Evolutionary conservation across 2,888 invertebrate species (phyloP).

Genomic region (Linnaemya tessellans): DNA sequence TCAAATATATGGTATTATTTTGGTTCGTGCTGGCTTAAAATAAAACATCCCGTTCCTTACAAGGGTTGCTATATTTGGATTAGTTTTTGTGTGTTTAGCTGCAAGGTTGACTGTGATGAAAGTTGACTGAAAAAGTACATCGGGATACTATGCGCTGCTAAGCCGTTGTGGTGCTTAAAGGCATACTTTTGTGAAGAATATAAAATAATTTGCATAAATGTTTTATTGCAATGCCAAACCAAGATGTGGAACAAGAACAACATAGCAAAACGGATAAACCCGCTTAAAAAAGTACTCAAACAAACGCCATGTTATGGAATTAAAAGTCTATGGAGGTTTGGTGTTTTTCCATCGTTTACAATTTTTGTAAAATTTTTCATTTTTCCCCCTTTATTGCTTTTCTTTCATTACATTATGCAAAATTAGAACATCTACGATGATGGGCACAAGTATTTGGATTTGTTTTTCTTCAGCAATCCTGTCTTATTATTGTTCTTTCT

Average conservation of each 20-base stretch:
- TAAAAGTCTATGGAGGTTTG: constrained; percentile 46
- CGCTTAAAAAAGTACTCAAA: neutral
- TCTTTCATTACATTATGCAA: constrained; percentile 46
- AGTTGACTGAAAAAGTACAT: constrained; percentile 35
- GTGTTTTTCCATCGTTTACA: neutral
- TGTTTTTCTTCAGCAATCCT: constrained; percentile 4
- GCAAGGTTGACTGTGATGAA: neutral
- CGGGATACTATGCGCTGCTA: constrained; percentile 29
- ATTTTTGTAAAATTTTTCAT: constrained; percentile 1
- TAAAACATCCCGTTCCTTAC: neutral
- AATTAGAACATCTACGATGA: constrained; percentile 51
- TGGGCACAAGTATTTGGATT: constrained; percentile 34
- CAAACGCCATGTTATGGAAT: constrained; percentile 38
- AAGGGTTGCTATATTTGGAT: constrained; percentile 4
- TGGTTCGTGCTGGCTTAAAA: neutral
- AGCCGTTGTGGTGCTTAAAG: constrained; percentile 60
- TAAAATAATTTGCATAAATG: constrained; percentile 71
- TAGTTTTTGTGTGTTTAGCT: constrained; percentile 3
- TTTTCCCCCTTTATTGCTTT: constrained; percentile 5
- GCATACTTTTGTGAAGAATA: constrained; percentile 60
- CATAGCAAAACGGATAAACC: neutral
- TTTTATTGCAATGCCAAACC: constrained; percentile 54
- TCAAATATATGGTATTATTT: constrained; percentile 21
- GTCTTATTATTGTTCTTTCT: constrained; percentile 4
- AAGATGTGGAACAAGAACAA: constrained; percentile 37